phyloP scores from a whole-genome alignment of 2,113 vertebrate species.

The Scomber colias region DNA sequence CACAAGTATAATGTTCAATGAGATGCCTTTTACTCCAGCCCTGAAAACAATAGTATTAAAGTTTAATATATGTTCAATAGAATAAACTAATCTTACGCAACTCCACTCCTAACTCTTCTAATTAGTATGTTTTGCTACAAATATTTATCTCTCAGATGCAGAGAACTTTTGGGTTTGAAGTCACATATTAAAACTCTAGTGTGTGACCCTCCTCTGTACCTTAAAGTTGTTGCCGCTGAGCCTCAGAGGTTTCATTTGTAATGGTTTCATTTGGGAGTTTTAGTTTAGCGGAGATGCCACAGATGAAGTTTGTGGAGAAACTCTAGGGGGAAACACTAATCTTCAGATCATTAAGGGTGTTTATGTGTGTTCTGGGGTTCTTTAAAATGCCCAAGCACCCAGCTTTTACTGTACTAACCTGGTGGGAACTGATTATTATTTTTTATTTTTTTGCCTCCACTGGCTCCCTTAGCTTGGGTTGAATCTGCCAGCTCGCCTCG shows the following conservation, averaged over 20 bases:
- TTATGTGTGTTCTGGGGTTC: constrained; percentile 36
- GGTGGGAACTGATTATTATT: constrained; percentile 15
- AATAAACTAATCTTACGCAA: too few species aligned
- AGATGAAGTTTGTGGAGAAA: not conserved
- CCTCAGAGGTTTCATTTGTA: not conserved
- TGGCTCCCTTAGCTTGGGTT: not conserved
- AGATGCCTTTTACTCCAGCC: too few species aligned
- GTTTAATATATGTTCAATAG: too few species aligned
- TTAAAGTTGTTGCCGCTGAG: not conserved
- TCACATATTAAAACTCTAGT: constrained; percentile 5
- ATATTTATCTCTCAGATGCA: not conserved
- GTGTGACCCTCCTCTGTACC: not conserved
- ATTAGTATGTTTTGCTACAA: not conserved
- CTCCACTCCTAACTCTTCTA: not conserved
- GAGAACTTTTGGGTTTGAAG: not conserved
- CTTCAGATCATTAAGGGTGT: constrained; percentile 43
- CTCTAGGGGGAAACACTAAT: constrained; percentile 33
- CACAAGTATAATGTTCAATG: too few species aligned
- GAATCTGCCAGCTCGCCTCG: constrained; percentile 14
- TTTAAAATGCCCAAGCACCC: constrained; percentile 44
- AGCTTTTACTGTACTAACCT: constrained; percentile 16
- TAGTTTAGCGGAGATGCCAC: not conserved
- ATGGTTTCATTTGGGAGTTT: constrained; percentile 4
- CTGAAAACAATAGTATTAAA: not conserved
- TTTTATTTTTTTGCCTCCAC: not conserved